A percentile compares a stretch with the other conserved stretches of the same genome.
Conservation (phyloP, 2,797 vertebrate genomes). For the Hypotaenidia philippensis region DNA sequence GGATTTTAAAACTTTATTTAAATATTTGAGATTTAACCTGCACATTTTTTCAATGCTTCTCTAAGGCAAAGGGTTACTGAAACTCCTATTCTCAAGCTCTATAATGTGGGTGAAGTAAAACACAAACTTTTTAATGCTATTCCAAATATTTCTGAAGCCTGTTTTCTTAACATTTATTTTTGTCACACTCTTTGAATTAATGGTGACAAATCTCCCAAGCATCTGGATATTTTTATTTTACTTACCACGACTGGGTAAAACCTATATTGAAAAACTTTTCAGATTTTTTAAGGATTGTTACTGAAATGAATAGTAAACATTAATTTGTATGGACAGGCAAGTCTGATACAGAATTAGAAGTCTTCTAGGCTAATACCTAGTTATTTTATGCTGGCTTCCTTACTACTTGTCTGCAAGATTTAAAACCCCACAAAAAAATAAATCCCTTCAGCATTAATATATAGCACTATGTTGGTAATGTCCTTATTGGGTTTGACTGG, state of each 20-base stretch:
- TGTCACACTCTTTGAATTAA: neutral
- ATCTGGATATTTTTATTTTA: neutral
- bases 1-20: conserved; percentile 17
- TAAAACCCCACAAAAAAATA: neutral
- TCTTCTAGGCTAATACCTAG: neutral
- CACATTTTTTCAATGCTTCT: neutral
- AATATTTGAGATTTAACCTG: conserved; percentile 13
- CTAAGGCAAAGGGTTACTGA: neutral
- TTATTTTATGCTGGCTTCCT: neutral
- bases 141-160: neutral
- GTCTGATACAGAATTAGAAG: neutral
- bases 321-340: neutral
- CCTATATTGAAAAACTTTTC: neutral
- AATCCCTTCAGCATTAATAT: neutral
- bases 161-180: neutral
- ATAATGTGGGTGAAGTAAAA: neutral
- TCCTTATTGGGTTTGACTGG: neutral
- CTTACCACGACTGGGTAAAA: neutral
- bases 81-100: neutral
- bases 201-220: neutral
- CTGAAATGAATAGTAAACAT: neutral
- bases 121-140: neutral
- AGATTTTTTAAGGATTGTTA: neutral
- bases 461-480: neutral
- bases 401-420: neutral